phyloP scores from a whole-genome alignment of 2,888 invertebrate species.

The Volucella zonaria region DNA sequence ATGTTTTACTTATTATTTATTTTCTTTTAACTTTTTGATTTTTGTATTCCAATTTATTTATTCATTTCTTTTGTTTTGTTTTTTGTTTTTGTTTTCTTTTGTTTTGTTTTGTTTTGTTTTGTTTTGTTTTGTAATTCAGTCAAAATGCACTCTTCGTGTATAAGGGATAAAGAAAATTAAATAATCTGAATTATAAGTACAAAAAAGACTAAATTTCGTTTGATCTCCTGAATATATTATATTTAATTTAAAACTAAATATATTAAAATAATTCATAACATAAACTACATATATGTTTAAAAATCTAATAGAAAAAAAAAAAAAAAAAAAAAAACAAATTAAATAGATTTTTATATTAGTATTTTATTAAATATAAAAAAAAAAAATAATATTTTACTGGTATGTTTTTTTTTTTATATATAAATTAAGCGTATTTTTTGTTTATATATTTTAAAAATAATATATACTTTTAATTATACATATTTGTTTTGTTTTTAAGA shows the following conservation, averaged over 20 bases:
- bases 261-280: not conserved
- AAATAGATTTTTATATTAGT: slow-evolving; percentile 20
- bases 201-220: slow-evolving; percentile 12
- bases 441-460: slow-evolving; percentile 34
- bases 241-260: not conserved
- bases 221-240: slow-evolving; percentile 2
- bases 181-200: not conserved
- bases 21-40: not conserved
- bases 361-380: slow-evolving; percentile 4
- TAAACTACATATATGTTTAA: not conserved
- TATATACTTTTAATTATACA: slow-evolving; percentile 18
- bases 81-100: too few relatives aligned
- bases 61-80: not conserved
- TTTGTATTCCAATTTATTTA: slow-evolving; percentile 36
- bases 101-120: not conserved
- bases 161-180: slow-evolving; percentile 28
- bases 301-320: not conserved
- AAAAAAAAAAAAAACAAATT: slow-evolving; percentile 26
- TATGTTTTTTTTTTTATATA: slow-evolving; percentile 16
- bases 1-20: slow-evolving; percentile 11
- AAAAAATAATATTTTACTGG: slow-evolving; percentile 24
- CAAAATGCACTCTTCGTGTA: slow-evolving; percentile 51
- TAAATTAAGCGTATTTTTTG: slow-evolving; percentile 60
- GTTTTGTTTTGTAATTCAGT: slow-evolving; percentile 25
- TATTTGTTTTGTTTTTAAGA: slow-evolving; percentile 3